Evolutionary conservation across 2,888 invertebrate species (phyloP).

Genomic region (Maniola hyperantus): DNA sequence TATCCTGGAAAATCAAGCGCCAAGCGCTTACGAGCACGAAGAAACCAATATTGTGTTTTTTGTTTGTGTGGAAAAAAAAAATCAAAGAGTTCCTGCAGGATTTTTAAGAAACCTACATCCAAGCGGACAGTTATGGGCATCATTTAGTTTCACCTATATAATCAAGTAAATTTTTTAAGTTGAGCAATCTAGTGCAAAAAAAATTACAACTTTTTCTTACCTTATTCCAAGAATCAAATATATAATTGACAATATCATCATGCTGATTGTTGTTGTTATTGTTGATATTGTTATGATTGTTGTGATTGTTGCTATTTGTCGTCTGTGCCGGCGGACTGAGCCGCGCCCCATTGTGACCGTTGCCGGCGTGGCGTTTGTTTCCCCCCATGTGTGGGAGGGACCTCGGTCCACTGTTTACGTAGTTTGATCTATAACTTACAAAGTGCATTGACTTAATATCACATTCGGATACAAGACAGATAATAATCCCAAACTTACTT

Average conservation of each 20-base stretch:
- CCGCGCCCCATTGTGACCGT: conserved; percentile 53
- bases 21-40: too few species aligned
- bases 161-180: too few species aligned
- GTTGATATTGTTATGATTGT: conserved; percentile 65
- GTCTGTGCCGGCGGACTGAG: conserved; percentile 69
- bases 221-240: conserved; percentile 90
- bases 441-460: background rate
- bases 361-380: conserved; percentile 62
- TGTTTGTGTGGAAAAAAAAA: too few species aligned
- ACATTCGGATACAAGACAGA: too few species aligned
- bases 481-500: too few species aligned
- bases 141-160: too few species aligned
- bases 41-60: too few species aligned
- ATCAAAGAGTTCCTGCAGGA: background rate
- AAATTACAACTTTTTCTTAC: conserved; percentile 53
- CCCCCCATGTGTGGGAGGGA: conserved; percentile 73
- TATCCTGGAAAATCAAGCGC: too few species aligned
- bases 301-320: conserved; percentile 44
- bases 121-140: too few species aligned
- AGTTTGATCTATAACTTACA: conserved; percentile 64
- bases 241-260: conserved; percentile 90
- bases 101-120: background rate
- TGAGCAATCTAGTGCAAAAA: too few species aligned
- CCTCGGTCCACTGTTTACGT: conserved; percentile 71
- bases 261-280: conserved; percentile 82